phyloP scores from a whole-genome alignment of 2,888 invertebrate species.

The Pammene aurita region DNA sequence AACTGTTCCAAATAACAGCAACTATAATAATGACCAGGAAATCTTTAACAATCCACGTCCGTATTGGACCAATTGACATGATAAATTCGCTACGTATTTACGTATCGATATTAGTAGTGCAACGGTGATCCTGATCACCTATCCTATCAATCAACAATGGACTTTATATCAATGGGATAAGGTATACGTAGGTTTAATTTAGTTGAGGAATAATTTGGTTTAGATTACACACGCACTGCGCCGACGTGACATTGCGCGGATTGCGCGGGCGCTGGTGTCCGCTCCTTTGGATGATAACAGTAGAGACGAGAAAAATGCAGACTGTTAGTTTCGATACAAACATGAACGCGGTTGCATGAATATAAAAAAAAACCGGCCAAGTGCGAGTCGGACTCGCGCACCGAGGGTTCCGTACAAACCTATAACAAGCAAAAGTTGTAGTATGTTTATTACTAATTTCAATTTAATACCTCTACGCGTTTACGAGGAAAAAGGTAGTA shows the following conservation, averaged over 20 bases:
- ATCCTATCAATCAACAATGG: constrained; percentile 4
- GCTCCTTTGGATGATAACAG: constrained; percentile 28
- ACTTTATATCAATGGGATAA: not conserved
- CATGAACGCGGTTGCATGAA: too few species aligned
- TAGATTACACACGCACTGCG: constrained; percentile 65
- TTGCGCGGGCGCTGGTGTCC: constrained; percentile 27
- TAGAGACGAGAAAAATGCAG: constrained; percentile 1
- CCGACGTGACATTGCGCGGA: constrained; percentile 37
- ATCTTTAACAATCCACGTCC: constrained; percentile 47
- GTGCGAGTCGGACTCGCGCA: too few species aligned
- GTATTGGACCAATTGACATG: constrained; percentile 61
- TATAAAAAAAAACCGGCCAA: too few species aligned
- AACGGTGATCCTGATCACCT: constrained; percentile 22
- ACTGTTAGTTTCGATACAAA: not conserved
- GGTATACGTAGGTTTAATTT: not conserved
- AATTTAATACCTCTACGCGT: too few species aligned
- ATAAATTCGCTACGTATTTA: constrained; percentile 70
- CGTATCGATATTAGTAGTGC: constrained; percentile 69
- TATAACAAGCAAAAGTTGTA: too few species aligned
- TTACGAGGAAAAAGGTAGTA: too few species aligned
- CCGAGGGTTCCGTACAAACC: too few species aligned
- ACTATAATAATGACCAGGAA: constrained; percentile 37
- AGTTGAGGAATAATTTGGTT: constrained; percentile 45
- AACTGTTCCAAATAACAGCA: constrained; percentile 8
- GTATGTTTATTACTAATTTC: too few species aligned